Evolutionary conservation across 1,140 invertebrate genomes (phyloP).

Genomic region (Bombus confusus): DNA sequence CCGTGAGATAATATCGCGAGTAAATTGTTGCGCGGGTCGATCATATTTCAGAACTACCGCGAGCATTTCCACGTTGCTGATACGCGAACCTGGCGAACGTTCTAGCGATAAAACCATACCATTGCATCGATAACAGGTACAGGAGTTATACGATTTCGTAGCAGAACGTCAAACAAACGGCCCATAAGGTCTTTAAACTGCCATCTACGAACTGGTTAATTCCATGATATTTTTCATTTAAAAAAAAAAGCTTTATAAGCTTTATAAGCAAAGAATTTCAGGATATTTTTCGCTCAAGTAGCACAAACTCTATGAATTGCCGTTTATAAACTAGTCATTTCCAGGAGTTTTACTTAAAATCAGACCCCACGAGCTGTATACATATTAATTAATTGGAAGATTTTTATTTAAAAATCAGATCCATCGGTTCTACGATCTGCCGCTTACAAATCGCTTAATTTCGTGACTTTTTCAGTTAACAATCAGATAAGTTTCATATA

Average conservation of each 20-base stretch:
- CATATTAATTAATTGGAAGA: neutral
- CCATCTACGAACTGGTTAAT: neutral
- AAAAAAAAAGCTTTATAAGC: neutral
- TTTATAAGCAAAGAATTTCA: neutral
- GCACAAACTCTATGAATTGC: neutral
- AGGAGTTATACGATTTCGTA: neutral
- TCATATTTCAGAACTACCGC: slow-evolving; percentile 37
- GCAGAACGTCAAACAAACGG: neutral
- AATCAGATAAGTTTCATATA: no score
- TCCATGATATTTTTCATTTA: neutral
- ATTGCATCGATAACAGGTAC: slow-evolving; percentile 34
- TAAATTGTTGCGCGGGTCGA: slow-evolving; percentile 50
- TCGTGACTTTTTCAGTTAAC: no score
- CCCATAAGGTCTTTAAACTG: no score
- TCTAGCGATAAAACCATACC: slow-evolving; percentile 37
- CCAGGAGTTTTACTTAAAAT: neutral
- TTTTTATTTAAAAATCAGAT: neutral
- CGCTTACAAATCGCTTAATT: no score
- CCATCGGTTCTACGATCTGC: no score
- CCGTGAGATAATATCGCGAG: slow-evolving; percentile 57
- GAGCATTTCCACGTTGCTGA: slow-evolving; percentile 23
- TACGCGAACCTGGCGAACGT: slow-evolving; percentile 12
- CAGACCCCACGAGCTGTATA: neutral
- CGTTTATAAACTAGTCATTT: no score
- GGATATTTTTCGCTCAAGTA: neutral